phyloP scores from a whole-genome alignment of 2,888 invertebrate genomes.

The Aproaerema taeniolella region DNA sequence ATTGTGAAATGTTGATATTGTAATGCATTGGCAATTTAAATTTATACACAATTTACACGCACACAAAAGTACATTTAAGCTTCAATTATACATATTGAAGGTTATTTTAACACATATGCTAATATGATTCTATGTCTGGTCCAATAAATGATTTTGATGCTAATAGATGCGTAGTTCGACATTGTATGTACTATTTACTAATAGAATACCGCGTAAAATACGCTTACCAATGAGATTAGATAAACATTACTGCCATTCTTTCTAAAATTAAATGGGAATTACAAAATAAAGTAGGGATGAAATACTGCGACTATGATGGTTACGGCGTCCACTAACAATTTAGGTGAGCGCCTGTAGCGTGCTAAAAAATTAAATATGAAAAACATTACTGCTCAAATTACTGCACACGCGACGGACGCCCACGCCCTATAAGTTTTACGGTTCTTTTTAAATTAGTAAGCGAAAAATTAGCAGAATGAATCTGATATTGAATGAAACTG shows the following conservation, averaged over 20 bases:
- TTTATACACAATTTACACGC: constrained; percentile 36
- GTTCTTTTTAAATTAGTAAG: too few species aligned
- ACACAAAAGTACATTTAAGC: constrained; percentile 40
- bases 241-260: constrained; percentile 14
- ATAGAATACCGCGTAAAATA: constrained; percentile 3
- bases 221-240: constrained; percentile 9
- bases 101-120: too few species aligned
- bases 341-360: too few species aligned
- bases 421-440: too few species aligned
- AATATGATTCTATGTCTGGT: constrained; percentile 19
- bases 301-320: too few species aligned
- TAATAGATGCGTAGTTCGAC: constrained; percentile 1
- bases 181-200: constrained; percentile 5
- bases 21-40: constrained; percentile 28
- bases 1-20: constrained; percentile 23
- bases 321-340: too few species aligned
- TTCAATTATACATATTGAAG: constrained; percentile 30
- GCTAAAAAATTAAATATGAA: too few species aligned
- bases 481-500: too few species aligned
- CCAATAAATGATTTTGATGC: constrained; percentile 1
- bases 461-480: too few species aligned
- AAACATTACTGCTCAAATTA: too few species aligned
- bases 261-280: neutral
- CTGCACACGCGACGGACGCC: too few species aligned
- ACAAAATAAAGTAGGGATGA: neutral